Evolutionary conservation across 2,113 vertebrate species (phyloP).

Genomic region (Sylvietta virens): DNA sequence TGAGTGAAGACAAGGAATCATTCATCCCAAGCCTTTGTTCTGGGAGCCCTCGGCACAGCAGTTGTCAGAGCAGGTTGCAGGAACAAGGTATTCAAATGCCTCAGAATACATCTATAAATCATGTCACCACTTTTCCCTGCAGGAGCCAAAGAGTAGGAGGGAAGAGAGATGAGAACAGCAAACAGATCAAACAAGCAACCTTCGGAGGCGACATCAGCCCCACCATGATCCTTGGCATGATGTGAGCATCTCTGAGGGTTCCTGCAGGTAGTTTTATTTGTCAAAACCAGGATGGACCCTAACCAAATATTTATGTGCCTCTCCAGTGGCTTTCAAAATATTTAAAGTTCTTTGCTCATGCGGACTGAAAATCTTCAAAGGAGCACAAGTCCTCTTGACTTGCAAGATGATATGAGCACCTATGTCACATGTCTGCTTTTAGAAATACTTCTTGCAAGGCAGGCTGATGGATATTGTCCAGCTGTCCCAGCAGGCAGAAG

Average conservation of each 20-base stretch:
- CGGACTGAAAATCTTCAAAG: neutral
- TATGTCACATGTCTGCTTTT: neutral
- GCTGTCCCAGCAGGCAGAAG: neutral
- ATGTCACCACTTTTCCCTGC: neutral
- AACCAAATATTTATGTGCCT: slow-evolving; percentile 16
- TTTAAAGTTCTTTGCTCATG: neutral
- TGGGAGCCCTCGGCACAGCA: neutral
- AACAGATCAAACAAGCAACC: neutral
- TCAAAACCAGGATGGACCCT: neutral
- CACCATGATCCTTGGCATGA: neutral
- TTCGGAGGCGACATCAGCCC: neutral
- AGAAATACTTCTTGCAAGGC: neutral
- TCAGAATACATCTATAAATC: slow-evolving; percentile 6
- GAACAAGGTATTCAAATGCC: neutral
- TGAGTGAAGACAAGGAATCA: neutral
- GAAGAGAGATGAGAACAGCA: neutral
- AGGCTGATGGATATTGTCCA: neutral
- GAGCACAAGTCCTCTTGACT: neutral
- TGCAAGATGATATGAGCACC: neutral
- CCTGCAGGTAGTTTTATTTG: slow-evolving; percentile 12
- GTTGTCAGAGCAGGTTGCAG: neutral
- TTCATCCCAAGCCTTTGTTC: neutral
- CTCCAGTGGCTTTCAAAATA: neutral
- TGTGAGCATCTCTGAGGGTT: neutral
- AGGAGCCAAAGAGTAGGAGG: neutral